phyloP scores from a whole-genome alignment of 2,888 invertebrate species.

The Ariolimax columbianus region DNA sequence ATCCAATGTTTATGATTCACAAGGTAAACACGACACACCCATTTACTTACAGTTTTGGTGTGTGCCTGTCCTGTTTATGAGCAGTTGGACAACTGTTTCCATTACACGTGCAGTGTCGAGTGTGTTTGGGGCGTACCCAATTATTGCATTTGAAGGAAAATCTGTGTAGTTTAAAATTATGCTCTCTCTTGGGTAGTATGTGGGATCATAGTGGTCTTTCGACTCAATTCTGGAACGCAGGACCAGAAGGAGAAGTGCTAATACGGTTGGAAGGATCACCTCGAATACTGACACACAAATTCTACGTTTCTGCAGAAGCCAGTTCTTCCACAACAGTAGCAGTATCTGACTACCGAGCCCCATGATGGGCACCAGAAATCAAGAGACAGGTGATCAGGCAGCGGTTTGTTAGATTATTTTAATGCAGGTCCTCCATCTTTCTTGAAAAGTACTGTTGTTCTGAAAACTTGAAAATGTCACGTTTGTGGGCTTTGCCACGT shows the following conservation, averaged over 20 bases:
- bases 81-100: not conserved
- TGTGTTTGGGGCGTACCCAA: slow-evolving; percentile 34
- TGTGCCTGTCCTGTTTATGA: not conserved
- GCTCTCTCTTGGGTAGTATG: not conserved
- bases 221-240: slow-evolving; percentile 48
- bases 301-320: slow-evolving; percentile 63
- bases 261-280: slow-evolving; percentile 63
- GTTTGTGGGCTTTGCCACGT: no score
- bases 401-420: no score
- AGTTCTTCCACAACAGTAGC: slow-evolving; percentile 69
- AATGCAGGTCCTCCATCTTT: no score
- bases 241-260: slow-evolving; percentile 61
- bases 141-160: not conserved
- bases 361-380: no score
- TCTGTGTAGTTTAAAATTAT: not conserved
- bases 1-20: not conserved
- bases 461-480: no score
- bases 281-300: slow-evolving; percentile 67
- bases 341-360: slow-evolving; percentile 61
- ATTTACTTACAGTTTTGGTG: slow-evolving; percentile 1
- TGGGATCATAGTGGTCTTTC: not conserved
- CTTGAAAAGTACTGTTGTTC: no score
- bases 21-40: not conserved
- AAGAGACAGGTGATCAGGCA: no score
- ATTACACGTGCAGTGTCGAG: slow-evolving; percentile 18